Evolutionary conservation across 1,140 invertebrate genomes (phyloP).

Genomic region (Drosophila ambigua): DNA sequence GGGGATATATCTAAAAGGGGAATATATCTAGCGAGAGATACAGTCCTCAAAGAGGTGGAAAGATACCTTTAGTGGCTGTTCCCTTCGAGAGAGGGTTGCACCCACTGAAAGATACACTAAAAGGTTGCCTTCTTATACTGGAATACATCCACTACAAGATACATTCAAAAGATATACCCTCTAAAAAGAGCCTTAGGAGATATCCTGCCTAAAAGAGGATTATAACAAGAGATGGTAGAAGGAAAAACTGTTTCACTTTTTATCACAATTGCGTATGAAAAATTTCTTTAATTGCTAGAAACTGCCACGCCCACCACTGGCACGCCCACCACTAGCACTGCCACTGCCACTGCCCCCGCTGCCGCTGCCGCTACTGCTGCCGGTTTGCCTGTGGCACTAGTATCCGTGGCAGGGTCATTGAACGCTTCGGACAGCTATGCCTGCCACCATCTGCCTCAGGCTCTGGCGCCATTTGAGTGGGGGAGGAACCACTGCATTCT

Average conservation of each 20-base stretch:
- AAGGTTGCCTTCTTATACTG: no score
- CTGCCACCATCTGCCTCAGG: constrained; percentile 19
- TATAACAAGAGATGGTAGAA: not conserved
- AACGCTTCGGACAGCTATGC: constrained; percentile 69
- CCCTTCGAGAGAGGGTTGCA: not conserved
- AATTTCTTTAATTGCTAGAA: constrained; percentile 84
- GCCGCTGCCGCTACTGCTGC: constrained; percentile 20
- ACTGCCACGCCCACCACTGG: constrained; percentile 57
- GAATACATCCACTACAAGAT: no score
- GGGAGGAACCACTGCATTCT: not conserved
- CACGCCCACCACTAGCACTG: constrained; percentile 10
- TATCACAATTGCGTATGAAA: constrained; percentile 84
- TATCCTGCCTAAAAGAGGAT: no score
- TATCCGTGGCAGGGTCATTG: constrained; percentile 73
- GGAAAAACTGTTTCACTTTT: constrained; percentile 65
- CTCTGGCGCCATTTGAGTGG: no score
- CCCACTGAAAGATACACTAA: no score
- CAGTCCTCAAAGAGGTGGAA: constrained; percentile 2
- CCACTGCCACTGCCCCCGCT: constrained; percentile 23
- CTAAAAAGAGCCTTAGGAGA: no score
- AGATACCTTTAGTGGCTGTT: no score
- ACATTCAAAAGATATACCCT: no score
- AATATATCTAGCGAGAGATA: not conserved
- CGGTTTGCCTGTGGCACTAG: constrained; percentile 50
- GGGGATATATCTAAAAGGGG: not conserved